Conservation (phyloP, 2,797 vertebrate species). For the Danio albolineatus region DNA sequence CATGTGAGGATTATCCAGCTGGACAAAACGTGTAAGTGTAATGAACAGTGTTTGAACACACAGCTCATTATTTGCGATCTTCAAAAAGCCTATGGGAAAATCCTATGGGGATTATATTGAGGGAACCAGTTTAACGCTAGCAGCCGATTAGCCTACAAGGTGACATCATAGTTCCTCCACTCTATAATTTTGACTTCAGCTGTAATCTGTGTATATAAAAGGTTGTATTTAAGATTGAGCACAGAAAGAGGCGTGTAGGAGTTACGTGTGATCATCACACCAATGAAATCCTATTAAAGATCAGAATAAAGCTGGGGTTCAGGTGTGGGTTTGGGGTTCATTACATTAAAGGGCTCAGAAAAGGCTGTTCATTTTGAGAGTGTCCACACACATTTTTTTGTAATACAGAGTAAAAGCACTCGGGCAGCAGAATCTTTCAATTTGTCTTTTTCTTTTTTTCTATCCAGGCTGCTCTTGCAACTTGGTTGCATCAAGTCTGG, state of each 20-base stretch:
- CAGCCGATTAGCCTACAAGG: too few relatives aligned
- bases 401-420: not conserved
- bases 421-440: conserved; percentile 19
- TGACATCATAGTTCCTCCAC: too few relatives aligned
- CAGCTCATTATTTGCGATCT: too few relatives aligned
- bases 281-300: not conserved
- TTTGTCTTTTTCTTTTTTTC: not conserved
- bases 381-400: not conserved
- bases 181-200: too few relatives aligned
- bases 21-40: too few relatives aligned
- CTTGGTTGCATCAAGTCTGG: conserved; percentile 16
- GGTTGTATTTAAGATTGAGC: not conserved
- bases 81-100: too few relatives aligned
- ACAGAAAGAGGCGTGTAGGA: too few relatives aligned
- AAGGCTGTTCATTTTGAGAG: not conserved
- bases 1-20: too few relatives aligned
- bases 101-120: too few relatives aligned
- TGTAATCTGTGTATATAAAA: not conserved
- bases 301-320: not conserved
- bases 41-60: too few relatives aligned
- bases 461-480: conserved; percentile 12
- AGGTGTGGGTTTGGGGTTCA: not conserved
- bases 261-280: not conserved
- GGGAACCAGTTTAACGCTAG: too few relatives aligned
- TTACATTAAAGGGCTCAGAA: not conserved